Percentiles rank a stretch among this genome's conserved stretches.
phyloP scores from a whole-genome alignment of 2,113 vertebrate species.

The Ceyx margarethae region DNA sequence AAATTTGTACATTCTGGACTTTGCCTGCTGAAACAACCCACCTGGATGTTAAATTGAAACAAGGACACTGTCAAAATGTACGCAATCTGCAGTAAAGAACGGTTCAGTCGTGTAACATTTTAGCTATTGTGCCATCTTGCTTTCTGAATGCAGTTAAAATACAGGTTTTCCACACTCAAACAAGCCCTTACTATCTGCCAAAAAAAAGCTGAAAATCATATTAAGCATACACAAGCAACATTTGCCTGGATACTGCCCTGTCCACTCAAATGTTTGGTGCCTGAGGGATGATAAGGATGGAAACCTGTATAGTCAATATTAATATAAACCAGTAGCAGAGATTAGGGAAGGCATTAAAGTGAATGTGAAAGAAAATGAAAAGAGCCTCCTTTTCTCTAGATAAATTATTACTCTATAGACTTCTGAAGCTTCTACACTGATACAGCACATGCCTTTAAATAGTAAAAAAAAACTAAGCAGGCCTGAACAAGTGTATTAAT shows the following conservation, averaged over 20 bases:
- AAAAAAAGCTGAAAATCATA: too few relatives aligned
- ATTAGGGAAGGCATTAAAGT: not conserved
- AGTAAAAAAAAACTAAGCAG: not conserved
- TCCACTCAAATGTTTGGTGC: too few relatives aligned
- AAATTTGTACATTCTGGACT: not conserved
- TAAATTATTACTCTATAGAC: not conserved
- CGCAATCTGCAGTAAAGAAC: not conserved
- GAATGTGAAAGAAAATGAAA: not conserved
- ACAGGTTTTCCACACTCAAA: too few relatives aligned
- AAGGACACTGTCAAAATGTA: not conserved
- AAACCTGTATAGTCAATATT: too few relatives aligned
- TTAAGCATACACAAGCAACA: too few relatives aligned
- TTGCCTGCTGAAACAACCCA: not conserved
- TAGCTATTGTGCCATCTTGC: too few relatives aligned
- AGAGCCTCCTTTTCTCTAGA: not conserved
- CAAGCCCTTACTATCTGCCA: too few relatives aligned
- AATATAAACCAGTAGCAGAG: too few relatives aligned
- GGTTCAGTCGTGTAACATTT: too few relatives aligned
- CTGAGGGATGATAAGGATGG: too few relatives aligned
- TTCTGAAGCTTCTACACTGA: not conserved
- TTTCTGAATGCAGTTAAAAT: too few relatives aligned
- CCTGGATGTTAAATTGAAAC: not conserved
- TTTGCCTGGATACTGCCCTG: too few relatives aligned
- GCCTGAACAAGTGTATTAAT: not conserved
- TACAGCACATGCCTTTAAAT: not conserved